Base-by-base conservation (phyloP, 2,113 vertebrate genomes). In the Psilopogon haemacephalus region DNA sequence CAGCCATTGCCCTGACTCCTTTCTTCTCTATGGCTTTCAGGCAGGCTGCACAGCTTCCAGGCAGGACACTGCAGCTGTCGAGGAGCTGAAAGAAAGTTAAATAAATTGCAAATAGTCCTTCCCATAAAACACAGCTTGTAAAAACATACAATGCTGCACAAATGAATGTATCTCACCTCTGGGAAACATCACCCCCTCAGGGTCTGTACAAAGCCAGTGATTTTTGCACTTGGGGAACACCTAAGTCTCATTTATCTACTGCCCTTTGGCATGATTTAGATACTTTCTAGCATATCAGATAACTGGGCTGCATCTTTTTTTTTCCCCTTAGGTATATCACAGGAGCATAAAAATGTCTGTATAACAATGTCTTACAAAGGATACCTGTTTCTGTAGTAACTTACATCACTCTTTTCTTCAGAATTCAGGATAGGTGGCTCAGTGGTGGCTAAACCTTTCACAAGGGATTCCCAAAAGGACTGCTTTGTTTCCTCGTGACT, bases 341-440 rank as follows among this genome's bases (percentile, higher is more conserved):
- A 48, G 77, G 65, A 78, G 17, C 52, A 78, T 9, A 26, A 38
- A 78, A 75, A 9, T 58, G 32, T 21, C 67, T 58, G 4, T 44
- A 14, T 33, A 54, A 68, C 18, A 27, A 26, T 4, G 10, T 35
- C 52, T 59, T 37, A 33, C 37, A 70, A 74, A 72, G 44, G 37
- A 9, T 32, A 33, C 8, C 7, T 3, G 7, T 55, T 79, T 63
- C 60, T 65, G 20, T 35, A 48, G 27, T 52, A 77, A 95, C 95
- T 97, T 84, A 97, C 95, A 19, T 42, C 65, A 27, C 90, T 94
- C 62, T 73, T 94, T 73, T 97, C 97, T 67, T 96, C 95, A 23
- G 83, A n/a, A 9, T 28, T 82, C 37, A 96, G 73, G 48, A 96
- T 56, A 71, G 95, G 88, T 33, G 96, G 91, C 24, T 96, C 56